Percentiles rank a stretch among this genome's conserved stretches.
phyloP scores from a whole-genome alignment of 2,888 invertebrate species.

The Protonemura montana region DNA sequence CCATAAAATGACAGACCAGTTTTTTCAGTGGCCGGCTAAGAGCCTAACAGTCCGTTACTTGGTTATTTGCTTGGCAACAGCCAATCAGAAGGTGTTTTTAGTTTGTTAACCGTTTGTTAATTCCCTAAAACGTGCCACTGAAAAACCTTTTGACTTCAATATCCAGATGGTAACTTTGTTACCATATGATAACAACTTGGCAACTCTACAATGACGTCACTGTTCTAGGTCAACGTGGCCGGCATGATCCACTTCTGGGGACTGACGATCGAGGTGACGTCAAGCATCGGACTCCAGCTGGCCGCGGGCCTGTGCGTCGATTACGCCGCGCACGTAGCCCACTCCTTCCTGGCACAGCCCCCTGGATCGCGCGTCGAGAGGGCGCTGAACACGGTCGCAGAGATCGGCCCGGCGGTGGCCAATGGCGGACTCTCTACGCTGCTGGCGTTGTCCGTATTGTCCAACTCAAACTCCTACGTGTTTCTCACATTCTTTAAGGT shows the following conservation, averaged over 20 bases:
- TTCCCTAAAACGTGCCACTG: too few relatives aligned
- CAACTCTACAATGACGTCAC: too few relatives aligned
- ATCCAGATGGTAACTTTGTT: too few relatives aligned
- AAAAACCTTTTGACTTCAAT: too few relatives aligned
- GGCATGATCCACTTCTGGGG: conserved; percentile 85
- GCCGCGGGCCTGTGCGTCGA: conserved; percentile 85
- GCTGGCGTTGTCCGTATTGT: conserved; percentile 74
- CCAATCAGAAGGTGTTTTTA: too few relatives aligned
- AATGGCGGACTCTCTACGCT: conserved; percentile 81
- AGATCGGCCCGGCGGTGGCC: conserved; percentile 79
- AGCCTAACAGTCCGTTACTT: too few relatives aligned
- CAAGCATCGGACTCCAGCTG: conserved; percentile 80
- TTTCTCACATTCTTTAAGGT: conserved; percentile 79
- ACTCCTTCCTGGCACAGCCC: conserved; percentile 75
- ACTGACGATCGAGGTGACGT: conserved; percentile 81
- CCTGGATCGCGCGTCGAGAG: conserved; percentile 59
- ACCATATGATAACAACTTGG: too few relatives aligned
- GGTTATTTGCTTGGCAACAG: too few relatives aligned
- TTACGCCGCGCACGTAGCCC: conserved; percentile 83
- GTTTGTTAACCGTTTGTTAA: too few relatives aligned
- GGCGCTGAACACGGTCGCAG: conserved; percentile 70
- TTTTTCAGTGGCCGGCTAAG: too few relatives aligned
- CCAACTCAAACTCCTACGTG: conserved; percentile 76
- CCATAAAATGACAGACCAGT: too few relatives aligned
- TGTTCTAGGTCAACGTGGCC: conserved; percentile 69